Evolutionary conservation across 2,888 invertebrate species (phyloP).

Genomic region (Nasonia oneida): DNA sequence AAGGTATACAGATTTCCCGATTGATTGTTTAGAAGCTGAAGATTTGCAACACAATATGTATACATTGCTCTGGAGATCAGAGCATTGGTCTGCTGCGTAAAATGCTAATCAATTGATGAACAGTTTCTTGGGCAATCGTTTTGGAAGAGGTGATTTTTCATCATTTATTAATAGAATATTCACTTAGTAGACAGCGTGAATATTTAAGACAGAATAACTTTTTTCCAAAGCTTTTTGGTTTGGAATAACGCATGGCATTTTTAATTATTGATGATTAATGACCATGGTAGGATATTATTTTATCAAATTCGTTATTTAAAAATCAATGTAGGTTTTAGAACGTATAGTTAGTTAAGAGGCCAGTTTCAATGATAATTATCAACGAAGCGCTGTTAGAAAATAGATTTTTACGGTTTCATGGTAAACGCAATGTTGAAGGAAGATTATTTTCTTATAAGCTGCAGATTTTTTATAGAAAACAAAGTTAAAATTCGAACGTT

Average conservation of each 20-base stretch:
- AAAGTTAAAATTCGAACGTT: slow-evolving; percentile 13
- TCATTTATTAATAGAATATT: background rate
- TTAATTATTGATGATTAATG: background rate
- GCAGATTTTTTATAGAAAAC: slow-evolving; percentile 23
- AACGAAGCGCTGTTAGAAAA: background rate
- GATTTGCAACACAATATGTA: slow-evolving; percentile 81
- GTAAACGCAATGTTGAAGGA: slow-evolving; percentile 1
- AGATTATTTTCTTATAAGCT: slow-evolving; percentile 1
- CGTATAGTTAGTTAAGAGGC: background rate
- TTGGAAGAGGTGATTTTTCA: background rate
- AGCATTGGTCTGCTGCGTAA: slow-evolving; percentile 83
- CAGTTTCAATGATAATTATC: background rate
- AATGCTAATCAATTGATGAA: slow-evolving; percentile 24
- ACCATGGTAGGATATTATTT: background rate
- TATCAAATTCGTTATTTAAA: background rate
- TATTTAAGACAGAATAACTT: background rate
- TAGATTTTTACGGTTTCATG: slow-evolving; percentile 2
- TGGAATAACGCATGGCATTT: background rate
- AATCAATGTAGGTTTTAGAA: background rate
- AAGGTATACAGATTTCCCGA: slow-evolving; percentile 82
- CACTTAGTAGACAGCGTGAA: background rate
- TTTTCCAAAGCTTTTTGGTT: background rate
- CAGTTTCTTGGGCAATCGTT: background rate
- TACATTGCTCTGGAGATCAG: slow-evolving; percentile 87
- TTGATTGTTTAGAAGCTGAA: slow-evolving; percentile 76